Evolutionary conservation across 2,113 vertebrate genomes (phyloP).

Genomic region (Hippocampus mohnikei): DNA sequence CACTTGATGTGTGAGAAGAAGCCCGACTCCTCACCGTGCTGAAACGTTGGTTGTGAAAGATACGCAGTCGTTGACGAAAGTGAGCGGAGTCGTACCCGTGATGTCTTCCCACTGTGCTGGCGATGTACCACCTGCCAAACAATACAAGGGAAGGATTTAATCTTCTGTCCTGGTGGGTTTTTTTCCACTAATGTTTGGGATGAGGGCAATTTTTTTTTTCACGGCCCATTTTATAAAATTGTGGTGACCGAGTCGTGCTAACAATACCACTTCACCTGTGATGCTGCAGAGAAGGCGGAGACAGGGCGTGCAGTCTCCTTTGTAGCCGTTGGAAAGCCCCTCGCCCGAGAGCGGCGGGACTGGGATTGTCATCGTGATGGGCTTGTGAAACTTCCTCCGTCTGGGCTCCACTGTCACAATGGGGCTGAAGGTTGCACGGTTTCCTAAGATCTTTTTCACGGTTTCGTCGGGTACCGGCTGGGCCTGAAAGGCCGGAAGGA

Average conservation of each 20-base stretch:
- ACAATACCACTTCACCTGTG: slow-evolving; percentile 71
- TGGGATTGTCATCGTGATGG: slow-evolving; percentile 98
- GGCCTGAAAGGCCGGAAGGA: slow-evolving; percentile 70
- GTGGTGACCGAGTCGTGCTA: neutral
- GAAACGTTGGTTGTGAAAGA: slow-evolving; percentile 99
- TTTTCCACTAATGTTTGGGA: too few relatives aligned
- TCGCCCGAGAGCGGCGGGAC: slow-evolving; percentile 90
- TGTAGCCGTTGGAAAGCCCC: slow-evolving; percentile 83
- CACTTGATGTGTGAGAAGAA: neutral
- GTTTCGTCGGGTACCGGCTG: slow-evolving; percentile 93
- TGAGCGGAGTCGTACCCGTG: slow-evolving; percentile 95
- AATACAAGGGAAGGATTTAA: slow-evolving; percentile 25
- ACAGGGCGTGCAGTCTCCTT: slow-evolving; percentile 86
- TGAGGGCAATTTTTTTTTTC: too few relatives aligned
- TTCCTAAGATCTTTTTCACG: slow-evolving; percentile 92
- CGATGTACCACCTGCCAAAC: slow-evolving; percentile 85
- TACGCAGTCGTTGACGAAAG: slow-evolving; percentile 88
- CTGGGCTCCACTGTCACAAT: slow-evolving; percentile 98
- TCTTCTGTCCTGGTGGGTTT: too few relatives aligned
- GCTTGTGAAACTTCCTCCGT: slow-evolving; percentile 97
- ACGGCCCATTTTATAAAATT: too few relatives aligned
- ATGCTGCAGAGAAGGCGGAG: slow-evolving; percentile 96
- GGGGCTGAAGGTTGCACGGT: slow-evolving; percentile 95
- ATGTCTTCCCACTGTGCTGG: slow-evolving; percentile 99
- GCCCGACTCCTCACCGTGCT: slow-evolving; percentile 64